These are phyloP conservation scores for Pandion haliaetus DNA, from an alignment of 2,113 vertebrate species.

Conservation along the genomic window DNA sequence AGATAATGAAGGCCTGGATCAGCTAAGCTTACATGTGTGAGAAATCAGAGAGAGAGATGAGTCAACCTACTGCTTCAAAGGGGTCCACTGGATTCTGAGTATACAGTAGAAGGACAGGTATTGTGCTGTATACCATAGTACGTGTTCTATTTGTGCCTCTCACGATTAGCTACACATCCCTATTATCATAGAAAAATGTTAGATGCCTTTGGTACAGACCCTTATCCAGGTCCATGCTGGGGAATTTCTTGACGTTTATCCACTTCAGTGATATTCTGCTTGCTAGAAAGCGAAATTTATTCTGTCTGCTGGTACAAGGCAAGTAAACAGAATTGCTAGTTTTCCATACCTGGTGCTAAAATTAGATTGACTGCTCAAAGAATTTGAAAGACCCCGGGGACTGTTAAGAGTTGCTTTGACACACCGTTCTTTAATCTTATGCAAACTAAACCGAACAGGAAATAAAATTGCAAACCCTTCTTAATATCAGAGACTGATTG, in stretches of 20 bases:
- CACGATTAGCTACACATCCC: neutral
- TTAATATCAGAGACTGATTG: neutral
- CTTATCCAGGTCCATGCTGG: neutral
- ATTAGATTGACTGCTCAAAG: neutral
- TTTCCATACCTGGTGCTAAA: neutral
- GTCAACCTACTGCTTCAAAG: neutral
- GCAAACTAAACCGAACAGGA: neutral
- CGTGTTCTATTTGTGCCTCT: neutral
- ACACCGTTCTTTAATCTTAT: neutral
- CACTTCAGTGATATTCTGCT: neutral
- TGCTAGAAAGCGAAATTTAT: neutral
- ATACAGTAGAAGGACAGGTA: neutral
- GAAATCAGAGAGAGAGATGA: too few species aligned
- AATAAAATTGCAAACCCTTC: neutral
- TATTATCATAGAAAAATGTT: neutral
- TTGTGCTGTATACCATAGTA: neutral
- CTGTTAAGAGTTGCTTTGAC: neutral
- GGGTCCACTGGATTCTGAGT: neutral
- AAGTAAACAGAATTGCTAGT: neutral
- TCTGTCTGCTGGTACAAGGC: neutral
- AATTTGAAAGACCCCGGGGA: neutral
- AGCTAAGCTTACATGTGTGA: neutral
- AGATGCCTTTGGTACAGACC: neutral
- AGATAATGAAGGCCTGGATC: neutral
- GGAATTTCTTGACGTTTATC: neutral